Base-by-base conservation (phyloP, 1,140 invertebrate species). In the Drosophila willistoni region DNA sequence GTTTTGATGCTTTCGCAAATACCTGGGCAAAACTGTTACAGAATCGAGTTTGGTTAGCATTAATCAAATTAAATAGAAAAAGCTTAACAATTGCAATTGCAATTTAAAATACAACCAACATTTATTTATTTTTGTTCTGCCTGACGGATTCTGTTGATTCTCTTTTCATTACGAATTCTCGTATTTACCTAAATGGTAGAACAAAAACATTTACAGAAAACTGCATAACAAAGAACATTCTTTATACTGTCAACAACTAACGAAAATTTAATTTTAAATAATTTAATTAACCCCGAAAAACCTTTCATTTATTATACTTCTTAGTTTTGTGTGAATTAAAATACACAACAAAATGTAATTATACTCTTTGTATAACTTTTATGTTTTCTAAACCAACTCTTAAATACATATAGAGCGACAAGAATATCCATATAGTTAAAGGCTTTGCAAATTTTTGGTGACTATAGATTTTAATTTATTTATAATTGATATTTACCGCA, bases 1-100 rank as follows among this genome's bases (percentile, higher is more conserved):
- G 57, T 67, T 87, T 87, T 75, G 63, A 72, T 56, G 34, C 34
- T 61, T 51, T 51, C 19, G 47, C 33, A 71, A 57, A 62, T 74
- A 25, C n/a, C 22, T 19, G 41, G 14, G 14, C 56, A 47, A 63
- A 62, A 62, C 22, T 79, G 71, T 82, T 87, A 68, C 69, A 82
- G 76, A 77, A 86, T 68, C n/a, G 14, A 57, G 29, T 56, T 34
- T 54, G 59, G 54, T 33, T 25, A 54, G 39, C 22, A 60, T 61
- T 39, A 34, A 25, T 39, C 36, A 13, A 39, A 13, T 39, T 39
- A 13, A 39, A 12, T 36, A 64, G 55, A 44, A 39, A 55, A 56
- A 59, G 12, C 12, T 3, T 9, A 68, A 62, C 54, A 69, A 76
- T 59, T 64, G 73, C 36, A 44, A 19, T 17, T 17, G 25, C 39